Percentiles rank a stretch among this genome's conserved stretches.
Evolutionary conservation across 2,888 invertebrate species (phyloP).

Genomic region (Acleris literana): DNA sequence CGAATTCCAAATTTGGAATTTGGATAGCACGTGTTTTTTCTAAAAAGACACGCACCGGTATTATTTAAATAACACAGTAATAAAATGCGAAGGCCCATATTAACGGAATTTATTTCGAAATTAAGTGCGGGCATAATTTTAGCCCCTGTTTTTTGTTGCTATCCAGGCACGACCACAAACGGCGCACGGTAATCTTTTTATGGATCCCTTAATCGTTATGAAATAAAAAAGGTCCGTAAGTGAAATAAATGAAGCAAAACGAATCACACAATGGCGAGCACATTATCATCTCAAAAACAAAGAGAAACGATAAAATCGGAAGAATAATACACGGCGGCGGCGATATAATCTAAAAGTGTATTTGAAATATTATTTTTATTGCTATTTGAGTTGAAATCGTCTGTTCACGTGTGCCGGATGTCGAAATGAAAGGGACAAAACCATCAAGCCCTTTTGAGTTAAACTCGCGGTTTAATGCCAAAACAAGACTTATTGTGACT

Average conservation of each 20-base stretch:
- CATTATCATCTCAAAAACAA: constrained; percentile 36
- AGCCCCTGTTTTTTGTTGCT: constrained; percentile 19
- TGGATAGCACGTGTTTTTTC: constrained; percentile 27
- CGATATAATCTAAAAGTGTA: constrained; percentile 43
- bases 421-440: constrained; percentile 66
- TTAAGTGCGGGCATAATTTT: constrained; percentile 6
- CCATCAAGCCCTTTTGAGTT: constrained; percentile 66
- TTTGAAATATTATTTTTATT: constrained; percentile 57
- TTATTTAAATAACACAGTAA: constrained; percentile 6
- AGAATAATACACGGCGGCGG: constrained; percentile 39
- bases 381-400: constrained; percentile 52
- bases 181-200: constrained; percentile 13
- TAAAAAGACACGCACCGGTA: constrained; percentile 14
- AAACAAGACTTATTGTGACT: constrained; percentile 66
- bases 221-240: constrained; percentile 22
- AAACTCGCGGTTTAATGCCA: constrained; percentile 69
- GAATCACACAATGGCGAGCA: constrained; percentile 34
- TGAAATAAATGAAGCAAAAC: constrained; percentile 34
- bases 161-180: constrained; percentile 17
- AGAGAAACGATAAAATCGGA: constrained; percentile 40
- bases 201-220: constrained; percentile 5
- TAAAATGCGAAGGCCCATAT: background rate
- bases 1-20: constrained; percentile 48
- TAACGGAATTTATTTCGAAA: background rate
- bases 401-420: constrained; percentile 77